Base-by-base conservation (phyloP, 2,888 invertebrate genomes). In the Laothoe populi region DNA sequence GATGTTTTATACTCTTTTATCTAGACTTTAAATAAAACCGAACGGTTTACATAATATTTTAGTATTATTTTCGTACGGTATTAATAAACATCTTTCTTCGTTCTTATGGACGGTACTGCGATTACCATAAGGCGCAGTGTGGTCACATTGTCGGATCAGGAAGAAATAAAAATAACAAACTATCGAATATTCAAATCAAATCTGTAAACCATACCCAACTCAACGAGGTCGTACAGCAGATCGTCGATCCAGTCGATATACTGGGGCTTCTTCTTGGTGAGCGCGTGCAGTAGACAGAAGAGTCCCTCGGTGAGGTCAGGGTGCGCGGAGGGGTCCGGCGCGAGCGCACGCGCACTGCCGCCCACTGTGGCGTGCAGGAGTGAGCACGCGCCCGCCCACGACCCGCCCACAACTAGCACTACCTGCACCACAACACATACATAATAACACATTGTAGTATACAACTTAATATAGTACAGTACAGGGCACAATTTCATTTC, bases 241-340 rank as follows among this genome's bases (percentile, higher is more conserved):
- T 86, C 86, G 0, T 85, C 82, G 2, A 91, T 72, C 84, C 86
- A 87, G 65, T 86, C 83, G 7, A 89, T 59, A 49, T 78, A 84
- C 5, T 85, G 83, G 7, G 95, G 94, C 65, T 93, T 94, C 80
- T 96, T 96, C 86, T 95, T 96, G 59, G 95, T 93, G 64, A 96
- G 82, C 62, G 95, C 94, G 4, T 94, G 91, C 23, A 96, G 86
- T 66, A 96, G 83, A 1, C 87, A 76, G 81, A 96, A 95, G 74
- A 96, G 95, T 0, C 94, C 94, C 74, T 96, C 96, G 46, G 96
- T 87, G 23, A 97, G 90, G 77, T 96, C 96, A 0, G 95, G 92
- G 61, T 94, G 85, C 70, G 95, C 95, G 0, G 95, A 88, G 63
- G 95, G 94, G 60, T 95, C 94, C 1, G 35, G 94, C 88, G 59